Evolutionary conservation across 2,888 invertebrate genomes (phyloP).

Genomic region (Diarsia mendica): DNA sequence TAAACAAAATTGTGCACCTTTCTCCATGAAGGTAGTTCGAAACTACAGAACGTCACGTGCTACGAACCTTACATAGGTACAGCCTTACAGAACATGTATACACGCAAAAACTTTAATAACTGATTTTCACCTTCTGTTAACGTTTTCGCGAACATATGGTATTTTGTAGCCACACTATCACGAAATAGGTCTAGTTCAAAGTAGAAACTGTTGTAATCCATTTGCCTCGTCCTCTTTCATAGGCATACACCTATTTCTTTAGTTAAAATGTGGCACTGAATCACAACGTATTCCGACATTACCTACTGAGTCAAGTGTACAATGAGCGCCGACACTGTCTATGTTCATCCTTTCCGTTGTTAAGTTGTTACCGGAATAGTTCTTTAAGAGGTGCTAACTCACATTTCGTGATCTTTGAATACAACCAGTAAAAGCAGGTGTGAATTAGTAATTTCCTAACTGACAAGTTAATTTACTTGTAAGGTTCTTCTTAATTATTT

Average conservation of each 20-base stretch:
- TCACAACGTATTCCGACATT: neutral
- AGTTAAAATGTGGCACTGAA: neutral
- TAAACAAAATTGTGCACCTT: neutral
- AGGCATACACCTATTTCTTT: neutral
- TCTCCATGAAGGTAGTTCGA: neutral
- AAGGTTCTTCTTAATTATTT: slow-evolving; percentile 56
- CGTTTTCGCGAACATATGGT: no score
- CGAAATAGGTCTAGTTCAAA: no score
- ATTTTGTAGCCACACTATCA: no score
- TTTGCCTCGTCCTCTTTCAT: neutral
- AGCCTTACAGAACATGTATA: no score
- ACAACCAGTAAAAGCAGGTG: slow-evolving; percentile 79
- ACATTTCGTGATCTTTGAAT: slow-evolving; percentile 84
- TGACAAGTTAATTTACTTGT: slow-evolving; percentile 74
- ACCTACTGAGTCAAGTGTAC: slow-evolving; percentile 50
- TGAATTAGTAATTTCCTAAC: slow-evolving; percentile 82
- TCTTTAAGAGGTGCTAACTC: slow-evolving; percentile 84
- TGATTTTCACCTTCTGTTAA: no score
- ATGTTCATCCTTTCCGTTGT: slow-evolving; percentile 45
- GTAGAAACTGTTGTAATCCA: neutral
- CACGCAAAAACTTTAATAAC: no score
- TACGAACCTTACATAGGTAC: neutral
- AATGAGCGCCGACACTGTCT: slow-evolving; percentile 25
- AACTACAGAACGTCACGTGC: neutral
- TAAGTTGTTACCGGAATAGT: slow-evolving; percentile 69